phyloP scores from a whole-genome alignment of 2,888 invertebrate species.

The Calameuta filiformis region DNA sequence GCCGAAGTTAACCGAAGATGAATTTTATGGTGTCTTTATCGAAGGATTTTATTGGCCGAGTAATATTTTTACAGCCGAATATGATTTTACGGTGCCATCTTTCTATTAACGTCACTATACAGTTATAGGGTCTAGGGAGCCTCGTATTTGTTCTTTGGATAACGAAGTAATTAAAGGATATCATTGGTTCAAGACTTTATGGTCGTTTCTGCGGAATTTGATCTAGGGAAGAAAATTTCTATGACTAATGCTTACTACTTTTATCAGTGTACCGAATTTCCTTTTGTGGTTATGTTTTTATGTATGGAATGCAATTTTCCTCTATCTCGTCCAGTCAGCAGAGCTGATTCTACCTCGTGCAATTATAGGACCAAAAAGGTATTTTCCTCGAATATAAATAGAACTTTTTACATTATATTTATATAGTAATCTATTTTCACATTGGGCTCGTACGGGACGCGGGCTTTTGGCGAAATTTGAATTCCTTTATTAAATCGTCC shows the following conservation, averaged over 20 bases:
- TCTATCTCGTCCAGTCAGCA: not conserved
- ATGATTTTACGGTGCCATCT: constrained; percentile 42
- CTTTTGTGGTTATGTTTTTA: not conserved
- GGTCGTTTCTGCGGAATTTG: not conserved
- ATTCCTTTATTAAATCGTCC: constrained; percentile 4
- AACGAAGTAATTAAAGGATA: not conserved
- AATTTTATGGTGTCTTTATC: constrained; percentile 39
- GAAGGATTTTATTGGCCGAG: constrained; percentile 29
- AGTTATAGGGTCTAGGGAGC: not conserved
- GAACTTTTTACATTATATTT: not conserved
- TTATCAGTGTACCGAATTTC: not conserved
- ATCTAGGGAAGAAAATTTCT: not conserved
- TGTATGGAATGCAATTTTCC: not conserved
- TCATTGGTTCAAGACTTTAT: not conserved
- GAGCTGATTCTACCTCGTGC: not conserved
- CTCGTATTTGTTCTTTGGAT: not conserved
- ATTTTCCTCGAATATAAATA: not conserved
- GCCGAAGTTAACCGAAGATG: not conserved
- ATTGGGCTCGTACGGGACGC: not conserved
- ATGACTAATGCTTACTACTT: not conserved
- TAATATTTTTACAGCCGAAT: constrained; percentile 37
- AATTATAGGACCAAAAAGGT: not conserved
- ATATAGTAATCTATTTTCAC: not conserved
- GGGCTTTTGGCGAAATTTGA: not conserved
- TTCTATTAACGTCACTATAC: constrained; percentile 30